Evolutionary conservation across 2,797 vertebrate species (phyloP).

Genomic region (Ceryle rudis): DNA sequence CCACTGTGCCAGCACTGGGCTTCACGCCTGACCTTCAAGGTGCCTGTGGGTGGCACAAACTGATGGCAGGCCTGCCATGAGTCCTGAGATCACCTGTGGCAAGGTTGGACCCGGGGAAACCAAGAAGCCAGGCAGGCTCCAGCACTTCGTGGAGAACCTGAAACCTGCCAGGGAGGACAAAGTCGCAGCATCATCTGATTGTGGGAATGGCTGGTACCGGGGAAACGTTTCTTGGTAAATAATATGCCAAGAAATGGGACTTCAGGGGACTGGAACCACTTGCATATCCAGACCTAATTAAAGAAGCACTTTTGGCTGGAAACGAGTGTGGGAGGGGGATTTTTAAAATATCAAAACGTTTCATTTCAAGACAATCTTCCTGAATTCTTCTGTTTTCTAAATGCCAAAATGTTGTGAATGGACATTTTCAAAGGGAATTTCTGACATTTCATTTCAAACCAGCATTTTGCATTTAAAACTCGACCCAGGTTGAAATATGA

Average conservation of each 20-base stretch:
- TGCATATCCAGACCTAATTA: background rate
- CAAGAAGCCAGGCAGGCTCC: background rate
- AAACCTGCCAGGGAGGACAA: background rate
- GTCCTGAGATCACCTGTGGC: background rate
- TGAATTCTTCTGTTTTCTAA: slow-evolving; percentile 37
- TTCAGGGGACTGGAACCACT: background rate
- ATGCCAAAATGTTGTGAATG: slow-evolving; percentile 6
- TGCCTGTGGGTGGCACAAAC: background rate
- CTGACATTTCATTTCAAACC: slow-evolving; percentile 35
- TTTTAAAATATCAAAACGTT: slow-evolving; percentile 38
- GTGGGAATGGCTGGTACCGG: background rate
- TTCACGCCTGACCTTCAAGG: background rate
- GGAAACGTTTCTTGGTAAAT: background rate
- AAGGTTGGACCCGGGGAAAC: background rate
- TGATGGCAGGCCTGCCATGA: background rate
- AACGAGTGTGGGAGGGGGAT: background rate
- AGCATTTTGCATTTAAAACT: slow-evolving; percentile 26
- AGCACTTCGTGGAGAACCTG: background rate
- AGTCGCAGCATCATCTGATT: background rate
- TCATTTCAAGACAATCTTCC: slow-evolving; percentile 9
- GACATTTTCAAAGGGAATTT: slow-evolving; percentile 38
- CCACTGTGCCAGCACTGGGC: background rate
- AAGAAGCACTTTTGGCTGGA: background rate
- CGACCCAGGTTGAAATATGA: slow-evolving; percentile 23
- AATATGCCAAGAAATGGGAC: background rate